Evolutionary conservation across 2,797 vertebrate species (phyloP).

Genomic region (Thalassophryne amazonica): DNA sequence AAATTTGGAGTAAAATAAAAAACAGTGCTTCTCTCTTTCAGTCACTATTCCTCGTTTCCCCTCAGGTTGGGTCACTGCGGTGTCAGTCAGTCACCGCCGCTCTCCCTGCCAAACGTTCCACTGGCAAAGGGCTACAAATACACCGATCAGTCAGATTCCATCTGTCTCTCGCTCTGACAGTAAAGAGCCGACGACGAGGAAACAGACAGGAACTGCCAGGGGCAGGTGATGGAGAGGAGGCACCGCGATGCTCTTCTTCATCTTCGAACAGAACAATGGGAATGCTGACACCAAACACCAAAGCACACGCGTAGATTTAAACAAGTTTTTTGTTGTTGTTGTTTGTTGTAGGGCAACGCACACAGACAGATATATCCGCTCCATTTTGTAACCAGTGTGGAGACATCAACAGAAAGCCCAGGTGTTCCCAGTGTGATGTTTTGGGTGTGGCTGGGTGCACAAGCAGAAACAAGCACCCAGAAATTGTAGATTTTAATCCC

Average conservation of each 20-base stretch:
- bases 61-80: conserved; percentile 55
- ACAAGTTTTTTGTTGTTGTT: no score
- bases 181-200: conserved; percentile 33
- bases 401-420: conserved; percentile 73
- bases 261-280: conserved; percentile 44
- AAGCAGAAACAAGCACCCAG: conserved; percentile 17
- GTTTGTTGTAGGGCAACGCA: no score
- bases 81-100: conserved; percentile 9
- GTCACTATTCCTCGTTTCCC: conserved; percentile 5
- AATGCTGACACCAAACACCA: conserved; percentile 35
- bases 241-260: not conserved
- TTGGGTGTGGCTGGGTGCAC: conserved; percentile 66
- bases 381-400: conserved; percentile 76
- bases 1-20: conserved; percentile 20
- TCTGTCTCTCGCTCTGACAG: conserved; percentile 44
- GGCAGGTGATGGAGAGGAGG: not conserved
- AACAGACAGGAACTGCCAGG: conserved; percentile 32
- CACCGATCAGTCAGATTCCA: conserved; percentile 44
- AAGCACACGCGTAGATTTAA: conserved; percentile 2
- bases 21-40: not conserved
- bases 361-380: conserved; percentile 54
- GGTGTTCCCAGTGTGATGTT: conserved; percentile 71
- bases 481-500: no score
- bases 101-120: conserved; percentile 37
- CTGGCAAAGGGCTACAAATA: conserved; percentile 66